Evolutionary conservation across 2,888 invertebrate species (phyloP).

Genomic region (Tyria jacobaeae): DNA sequence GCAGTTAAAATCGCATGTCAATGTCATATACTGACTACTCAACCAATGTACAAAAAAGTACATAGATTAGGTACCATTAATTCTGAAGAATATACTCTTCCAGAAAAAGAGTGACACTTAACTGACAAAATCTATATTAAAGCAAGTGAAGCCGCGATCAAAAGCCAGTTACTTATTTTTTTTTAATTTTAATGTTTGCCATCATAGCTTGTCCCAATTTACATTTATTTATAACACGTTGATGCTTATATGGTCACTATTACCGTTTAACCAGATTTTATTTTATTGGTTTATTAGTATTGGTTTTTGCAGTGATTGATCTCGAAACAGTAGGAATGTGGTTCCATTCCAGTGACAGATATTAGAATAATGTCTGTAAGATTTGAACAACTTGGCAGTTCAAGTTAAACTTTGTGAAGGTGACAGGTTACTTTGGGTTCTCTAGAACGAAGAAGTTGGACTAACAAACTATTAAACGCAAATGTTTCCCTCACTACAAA

Average conservation of each 20-base stretch:
- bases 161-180: not conserved
- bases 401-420: not conserved
- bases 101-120: not conserved
- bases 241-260: not conserved
- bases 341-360: not conserved
- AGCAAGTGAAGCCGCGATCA: too few relatives aligned
- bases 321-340: not conserved
- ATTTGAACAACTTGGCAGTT: not conserved
- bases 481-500: not conserved
- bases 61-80: not conserved
- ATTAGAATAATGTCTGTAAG: not conserved
- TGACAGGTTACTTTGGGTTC: not conserved
- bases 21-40: too few relatives aligned
- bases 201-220: not conserved
- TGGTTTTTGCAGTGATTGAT: too few relatives aligned
- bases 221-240: not conserved
- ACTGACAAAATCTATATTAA: too few relatives aligned
- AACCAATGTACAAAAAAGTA: not conserved
- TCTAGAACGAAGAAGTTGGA: not conserved
- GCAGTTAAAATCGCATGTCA: too few relatives aligned
- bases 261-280: conserved; percentile 4
- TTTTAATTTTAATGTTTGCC: not conserved
- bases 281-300: too few relatives aligned
- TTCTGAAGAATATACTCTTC: too few relatives aligned
- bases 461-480: not conserved